Base-by-base conservation (phyloP, 2,797 vertebrate species). In the Smutsia temminckii region DNA sequence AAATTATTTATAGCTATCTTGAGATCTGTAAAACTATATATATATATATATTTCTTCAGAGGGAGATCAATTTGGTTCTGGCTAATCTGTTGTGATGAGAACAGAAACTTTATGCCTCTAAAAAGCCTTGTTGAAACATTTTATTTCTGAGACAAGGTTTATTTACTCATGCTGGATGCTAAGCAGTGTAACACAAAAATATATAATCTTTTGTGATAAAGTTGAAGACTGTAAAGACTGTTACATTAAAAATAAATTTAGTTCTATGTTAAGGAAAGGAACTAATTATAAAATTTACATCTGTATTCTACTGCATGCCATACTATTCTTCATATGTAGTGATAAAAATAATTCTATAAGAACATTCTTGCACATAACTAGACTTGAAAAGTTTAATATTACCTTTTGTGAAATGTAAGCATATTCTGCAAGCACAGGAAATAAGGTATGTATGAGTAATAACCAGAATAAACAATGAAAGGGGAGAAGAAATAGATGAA, bases 241-340 rank as follows among this genome's bases (percentile, higher is more conserved):
- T 59, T 59, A 78, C 49, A 69, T 61, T 85, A 94, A 69, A 85
- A 89, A 29, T 69, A 89, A 42, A 85, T 51, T 49, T 89, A 68
- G 59, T 83, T 83, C n/a, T 51, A 29, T 11, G 32, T 46, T 89
- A 71, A 40, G 55, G 55, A 79, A 72, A 85, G 64, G 18, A 87
- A 46, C 25, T 32, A 37, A 18, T 21, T 25, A 42, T 75, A 69
- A 89, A n/a, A 83, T 89, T 77, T 84, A 34, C 20, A 32, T 27
- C 63, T 66, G 12, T 42, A 40, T 77, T 69, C 69, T 88, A 34
- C 34, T 49, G 29, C 13, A 42, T 14, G 25, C 18, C 10, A 42
- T 29, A 23, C 6, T 66, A 66, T 74, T n/a, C 49, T 63, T 63
- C 12, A 42, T 61, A 8, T 77, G 40, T 87, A 74, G 69, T 61